A percentile compares a stretch with the other conserved stretches of the same genome.
Conservation (phyloP, 2,888 invertebrate genomes). For the Colostygia pectinataria region DNA sequence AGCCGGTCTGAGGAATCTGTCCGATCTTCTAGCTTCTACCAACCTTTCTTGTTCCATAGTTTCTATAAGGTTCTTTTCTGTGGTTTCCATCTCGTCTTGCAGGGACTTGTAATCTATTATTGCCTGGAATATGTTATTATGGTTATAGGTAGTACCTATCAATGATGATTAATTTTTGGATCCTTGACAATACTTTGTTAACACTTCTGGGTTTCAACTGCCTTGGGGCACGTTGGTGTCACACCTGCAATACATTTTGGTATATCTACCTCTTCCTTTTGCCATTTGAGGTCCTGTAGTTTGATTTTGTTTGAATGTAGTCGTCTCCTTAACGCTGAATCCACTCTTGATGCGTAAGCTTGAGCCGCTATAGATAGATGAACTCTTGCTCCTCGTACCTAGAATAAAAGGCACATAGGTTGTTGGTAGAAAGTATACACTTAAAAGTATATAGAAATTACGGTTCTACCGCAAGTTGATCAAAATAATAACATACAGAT, state of each 20-base stretch:
- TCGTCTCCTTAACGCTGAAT: slow-evolving; percentile 88
- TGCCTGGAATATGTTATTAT: slow-evolving; percentile 79
- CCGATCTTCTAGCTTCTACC: slow-evolving; percentile 88
- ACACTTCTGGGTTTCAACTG: no score
- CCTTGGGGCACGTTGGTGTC: no score
- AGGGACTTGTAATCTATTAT: slow-evolving; percentile 87
- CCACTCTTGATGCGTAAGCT: slow-evolving; percentile 87
- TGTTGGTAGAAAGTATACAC: no score
- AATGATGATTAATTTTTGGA: no score
- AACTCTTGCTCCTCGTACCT: slow-evolving; percentile 86
- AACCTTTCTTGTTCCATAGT: slow-evolving; percentile 87
- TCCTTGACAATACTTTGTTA: no score
- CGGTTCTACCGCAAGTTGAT: no score
- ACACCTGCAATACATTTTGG: no score
- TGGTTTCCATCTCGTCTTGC: slow-evolving; percentile 85
- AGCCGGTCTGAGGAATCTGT: slow-evolving; percentile 85
- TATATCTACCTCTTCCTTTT: slow-evolving; percentile 84
- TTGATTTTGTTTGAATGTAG: slow-evolving; percentile 89
- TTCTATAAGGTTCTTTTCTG: slow-evolving; percentile 86
- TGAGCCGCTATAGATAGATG: slow-evolving; percentile 87
- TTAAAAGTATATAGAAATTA: no score
- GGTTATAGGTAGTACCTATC: no score
- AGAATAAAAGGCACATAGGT: slow-evolving; percentile 37
- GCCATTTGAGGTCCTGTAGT: slow-evolving; percentile 91
- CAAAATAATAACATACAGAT: background rate